Evolutionary conservation across 2,888 invertebrate genomes (phyloP).

Genomic region (Dorcus hopei): DNA sequence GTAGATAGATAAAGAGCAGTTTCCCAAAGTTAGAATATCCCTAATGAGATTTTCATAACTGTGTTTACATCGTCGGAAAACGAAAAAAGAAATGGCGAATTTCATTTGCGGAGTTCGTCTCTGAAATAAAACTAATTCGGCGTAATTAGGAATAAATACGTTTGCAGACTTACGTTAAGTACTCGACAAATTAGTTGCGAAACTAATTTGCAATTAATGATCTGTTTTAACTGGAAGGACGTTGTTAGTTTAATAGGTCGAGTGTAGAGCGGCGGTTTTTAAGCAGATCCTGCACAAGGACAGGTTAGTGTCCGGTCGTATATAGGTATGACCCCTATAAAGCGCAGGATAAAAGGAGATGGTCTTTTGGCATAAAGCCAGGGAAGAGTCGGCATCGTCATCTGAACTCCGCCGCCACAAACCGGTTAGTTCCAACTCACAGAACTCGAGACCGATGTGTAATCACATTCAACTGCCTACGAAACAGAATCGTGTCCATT

Average conservation of each 20-base stretch:
- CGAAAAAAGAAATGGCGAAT: no score
- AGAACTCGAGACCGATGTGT: not conserved
- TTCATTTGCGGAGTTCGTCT: no score
- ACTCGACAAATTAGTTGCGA: not conserved
- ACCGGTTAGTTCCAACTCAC: conserved; percentile 1
- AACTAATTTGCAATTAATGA: not conserved
- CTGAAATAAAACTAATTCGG: no score
- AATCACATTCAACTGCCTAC: conserved; percentile 3
- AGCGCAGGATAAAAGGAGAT: conserved; percentile 2
- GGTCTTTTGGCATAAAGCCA: conserved; percentile 1
- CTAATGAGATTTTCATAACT: no score
- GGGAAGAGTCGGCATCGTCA: not conserved
- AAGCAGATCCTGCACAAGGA: conserved; percentile 5
- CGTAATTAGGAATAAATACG: no score
- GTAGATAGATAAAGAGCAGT: not conserved
- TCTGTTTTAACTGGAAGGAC: not conserved
- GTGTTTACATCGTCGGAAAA: no score
- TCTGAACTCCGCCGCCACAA: conserved; percentile 1
- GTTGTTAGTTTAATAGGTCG: conserved; percentile 10
- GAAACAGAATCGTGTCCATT: not conserved
- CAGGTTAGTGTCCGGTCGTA: conserved; percentile 3
- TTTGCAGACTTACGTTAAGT: no score
- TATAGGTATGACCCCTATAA: conserved; percentile 2
- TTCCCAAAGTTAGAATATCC: not conserved
- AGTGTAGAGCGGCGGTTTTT: conserved; percentile 6